These are phyloP conservation scores for Euura saliciscinereae DNA, from an alignment of 1,140 invertebrate genomes.

Conservation along the genomic window DNA sequence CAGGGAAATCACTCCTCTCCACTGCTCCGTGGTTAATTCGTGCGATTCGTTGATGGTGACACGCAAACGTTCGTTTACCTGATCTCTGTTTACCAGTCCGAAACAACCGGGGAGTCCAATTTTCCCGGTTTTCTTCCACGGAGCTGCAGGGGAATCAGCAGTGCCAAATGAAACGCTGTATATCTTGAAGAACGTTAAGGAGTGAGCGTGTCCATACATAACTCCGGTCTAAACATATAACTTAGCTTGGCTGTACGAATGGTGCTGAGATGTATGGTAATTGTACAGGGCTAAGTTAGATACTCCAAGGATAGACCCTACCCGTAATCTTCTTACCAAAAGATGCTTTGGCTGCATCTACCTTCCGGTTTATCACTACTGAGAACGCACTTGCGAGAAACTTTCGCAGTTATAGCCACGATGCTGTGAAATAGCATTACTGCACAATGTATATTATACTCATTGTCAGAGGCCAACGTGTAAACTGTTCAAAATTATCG, in stretches of 20 bases:
- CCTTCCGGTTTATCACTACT: constrained; percentile 45
- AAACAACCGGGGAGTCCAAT: too few relatives aligned
- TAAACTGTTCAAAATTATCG: too few relatives aligned
- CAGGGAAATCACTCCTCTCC: background rate
- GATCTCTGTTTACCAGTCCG: too few relatives aligned
- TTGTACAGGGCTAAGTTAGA: constrained; percentile 54
- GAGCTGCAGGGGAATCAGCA: background rate
- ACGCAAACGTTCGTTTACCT: too few relatives aligned
- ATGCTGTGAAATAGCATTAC: background rate
- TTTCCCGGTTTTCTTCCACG: too few relatives aligned
- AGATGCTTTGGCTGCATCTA: constrained; percentile 46
- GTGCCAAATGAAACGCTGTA: background rate
- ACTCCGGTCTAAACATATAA: constrained; percentile 42
- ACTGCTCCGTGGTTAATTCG: background rate
- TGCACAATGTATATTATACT: too few relatives aligned
- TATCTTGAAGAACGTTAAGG: constrained; percentile 1
- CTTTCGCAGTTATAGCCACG: background rate
- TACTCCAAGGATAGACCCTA: constrained; percentile 26
- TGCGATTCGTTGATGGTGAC: too few relatives aligned
- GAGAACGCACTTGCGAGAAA: constrained; percentile 33
- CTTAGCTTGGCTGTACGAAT: constrained; percentile 35
- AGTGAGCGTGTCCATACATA: constrained; percentile 43
- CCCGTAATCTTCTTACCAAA: constrained; percentile 15
- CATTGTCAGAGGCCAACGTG: too few relatives aligned
- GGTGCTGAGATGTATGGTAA: constrained; percentile 51